phyloP scores from a whole-genome alignment of 2,888 invertebrate genomes.

The Sylvicola fuscatus region DNA sequence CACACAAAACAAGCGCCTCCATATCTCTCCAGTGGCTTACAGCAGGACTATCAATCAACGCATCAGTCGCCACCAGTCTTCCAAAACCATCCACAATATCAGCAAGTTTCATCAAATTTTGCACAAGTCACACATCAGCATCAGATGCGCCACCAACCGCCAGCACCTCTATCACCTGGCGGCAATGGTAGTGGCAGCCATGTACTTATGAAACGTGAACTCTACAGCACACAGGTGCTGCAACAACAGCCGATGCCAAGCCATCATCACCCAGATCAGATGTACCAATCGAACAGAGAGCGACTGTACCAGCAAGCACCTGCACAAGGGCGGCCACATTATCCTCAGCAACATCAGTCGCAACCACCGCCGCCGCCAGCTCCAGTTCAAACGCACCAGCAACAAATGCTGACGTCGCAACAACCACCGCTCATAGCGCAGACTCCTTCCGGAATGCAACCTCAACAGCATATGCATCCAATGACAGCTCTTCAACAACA shows the following conservation, averaged over 20 bases:
- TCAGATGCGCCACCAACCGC: background rate
- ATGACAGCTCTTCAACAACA: constrained; percentile 29
- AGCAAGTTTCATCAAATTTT: constrained; percentile 2
- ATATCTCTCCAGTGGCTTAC: constrained; percentile 19
- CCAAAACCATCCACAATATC: constrained; percentile 3
- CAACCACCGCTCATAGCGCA: too few species aligned
- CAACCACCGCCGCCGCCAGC: background rate
- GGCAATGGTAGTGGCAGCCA: background rate
- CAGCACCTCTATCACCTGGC: background rate
- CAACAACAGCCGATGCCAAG: background rate
- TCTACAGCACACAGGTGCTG: background rate
- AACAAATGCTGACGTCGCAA: background rate
- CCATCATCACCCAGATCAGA: background rate
- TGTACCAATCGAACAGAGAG: background rate
- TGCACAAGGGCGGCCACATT: background rate
- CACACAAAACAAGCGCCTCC: constrained; percentile 27
- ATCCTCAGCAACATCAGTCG: background rate
- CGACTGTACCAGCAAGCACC: background rate
- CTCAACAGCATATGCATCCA: constrained; percentile 13
- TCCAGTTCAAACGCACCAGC: background rate
- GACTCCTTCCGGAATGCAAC: constrained; percentile 7
- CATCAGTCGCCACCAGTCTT: constrained; percentile 3
- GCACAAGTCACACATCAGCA: constrained; percentile 1
- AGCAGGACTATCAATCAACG: constrained; percentile 8
- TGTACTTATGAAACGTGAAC: too few species aligned